A percentile compares a stretch with the other conserved stretches of the same genome.
Evolutionary conservation across 2,797 vertebrate genomes (phyloP).

Genomic region (Tarsius wallacei): DNA sequence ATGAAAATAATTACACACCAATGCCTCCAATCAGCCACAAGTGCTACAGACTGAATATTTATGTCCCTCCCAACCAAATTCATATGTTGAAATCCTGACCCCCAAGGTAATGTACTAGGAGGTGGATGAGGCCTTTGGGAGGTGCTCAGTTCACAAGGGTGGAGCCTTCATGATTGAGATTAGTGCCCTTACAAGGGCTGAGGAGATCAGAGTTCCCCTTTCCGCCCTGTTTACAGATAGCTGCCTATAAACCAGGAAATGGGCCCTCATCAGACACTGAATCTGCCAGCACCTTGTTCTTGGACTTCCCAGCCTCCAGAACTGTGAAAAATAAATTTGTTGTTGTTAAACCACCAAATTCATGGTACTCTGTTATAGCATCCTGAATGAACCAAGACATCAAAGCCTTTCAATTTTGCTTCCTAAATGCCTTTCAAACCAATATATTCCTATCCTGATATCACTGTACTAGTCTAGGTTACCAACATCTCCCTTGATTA

Average conservation of each 20-base stretch:
- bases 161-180: not conserved
- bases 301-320: not conserved
- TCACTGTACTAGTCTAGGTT: not conserved
- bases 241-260: not conserved
- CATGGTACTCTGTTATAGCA: not conserved
- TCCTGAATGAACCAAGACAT: not conserved
- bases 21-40: not conserved
- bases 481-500: not conserved
- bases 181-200: not conserved
- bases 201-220: not conserved
- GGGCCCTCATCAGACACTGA: not conserved
- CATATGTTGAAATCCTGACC: not conserved
- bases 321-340: not conserved
- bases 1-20: slow-evolving; percentile 32
- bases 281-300: not conserved
- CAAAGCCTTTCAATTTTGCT: not conserved
- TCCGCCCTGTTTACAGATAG: not conserved
- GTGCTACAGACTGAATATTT: not conserved
- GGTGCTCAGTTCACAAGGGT: not conserved
- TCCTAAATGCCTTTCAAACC: slow-evolving; percentile 31
- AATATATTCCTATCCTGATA: not conserved
- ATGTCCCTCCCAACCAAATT: not conserved
- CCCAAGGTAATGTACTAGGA: not conserved
- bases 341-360: not conserved
- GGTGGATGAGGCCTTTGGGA: not conserved